Evolutionary conservation across 2,113 vertebrate genomes (phyloP).

Genomic region (Chaetorhynchus papuensis): DNA sequence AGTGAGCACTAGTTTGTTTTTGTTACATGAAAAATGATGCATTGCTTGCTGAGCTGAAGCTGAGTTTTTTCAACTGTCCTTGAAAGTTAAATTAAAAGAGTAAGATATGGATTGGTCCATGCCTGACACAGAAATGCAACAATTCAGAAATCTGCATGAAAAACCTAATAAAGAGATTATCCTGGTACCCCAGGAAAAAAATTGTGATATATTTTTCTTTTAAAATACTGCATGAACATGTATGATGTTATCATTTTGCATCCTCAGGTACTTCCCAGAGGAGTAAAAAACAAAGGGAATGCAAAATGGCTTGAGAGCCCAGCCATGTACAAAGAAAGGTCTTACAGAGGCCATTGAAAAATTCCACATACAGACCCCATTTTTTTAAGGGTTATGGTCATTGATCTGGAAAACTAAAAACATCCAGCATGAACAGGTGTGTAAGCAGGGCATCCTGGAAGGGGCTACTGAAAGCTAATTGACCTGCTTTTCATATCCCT

Average conservation of each 20-base stretch:
- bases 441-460: not conserved
- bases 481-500: not conserved
- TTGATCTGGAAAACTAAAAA: not conserved
- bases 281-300: not conserved
- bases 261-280: not conserved
- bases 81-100: not conserved
- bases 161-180: not conserved
- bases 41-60: not conserved
- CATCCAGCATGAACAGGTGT: not conserved
- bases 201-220: not conserved
- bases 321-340: not conserved
- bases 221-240: not conserved
- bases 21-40: not conserved
- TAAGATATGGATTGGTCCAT: not conserved
- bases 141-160: not conserved
- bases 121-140: not conserved
- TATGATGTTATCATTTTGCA: not conserved
- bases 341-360: not conserved
- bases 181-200: not conserved
- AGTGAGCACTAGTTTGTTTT: not conserved
- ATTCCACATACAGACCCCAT: not conserved
- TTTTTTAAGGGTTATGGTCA: not conserved
- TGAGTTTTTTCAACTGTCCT: not conserved
- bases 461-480: not conserved
- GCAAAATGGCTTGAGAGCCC: not conserved